A percentile compares a stretch with the other conserved stretches of the same genome.
phyloP scores from a whole-genome alignment of 2,888 invertebrate genomes.

The Protula sp. region DNA sequence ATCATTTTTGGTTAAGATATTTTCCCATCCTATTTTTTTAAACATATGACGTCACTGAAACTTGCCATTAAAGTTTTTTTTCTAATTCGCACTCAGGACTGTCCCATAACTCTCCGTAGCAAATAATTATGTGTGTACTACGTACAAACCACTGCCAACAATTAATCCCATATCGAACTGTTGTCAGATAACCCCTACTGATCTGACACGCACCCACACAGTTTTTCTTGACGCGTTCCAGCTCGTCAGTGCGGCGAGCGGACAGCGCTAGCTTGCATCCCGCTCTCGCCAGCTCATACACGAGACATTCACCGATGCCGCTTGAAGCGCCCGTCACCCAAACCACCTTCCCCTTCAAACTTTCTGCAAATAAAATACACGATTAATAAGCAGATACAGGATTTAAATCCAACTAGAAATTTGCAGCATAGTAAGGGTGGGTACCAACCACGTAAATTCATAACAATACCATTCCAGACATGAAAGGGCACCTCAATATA shows the following conservation, averaged over 20 bases:
- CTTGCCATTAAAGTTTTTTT: too few relatives aligned
- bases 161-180: too few relatives aligned
- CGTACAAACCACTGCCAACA: too few relatives aligned
- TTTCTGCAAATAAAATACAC: slow-evolving; percentile 47
- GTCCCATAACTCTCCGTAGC: too few relatives aligned
- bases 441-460: neutral
- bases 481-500: too few relatives aligned
- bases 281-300: slow-evolving; percentile 62
- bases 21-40: too few relatives aligned
- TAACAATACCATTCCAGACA: too few relatives aligned
- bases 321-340: slow-evolving; percentile 82
- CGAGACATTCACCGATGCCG: slow-evolving; percentile 73
- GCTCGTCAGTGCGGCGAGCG: slow-evolving; percentile 63
- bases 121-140: too few relatives aligned
- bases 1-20: too few relatives aligned
- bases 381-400: neutral
- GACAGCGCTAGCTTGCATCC: slow-evolving; percentile 67
- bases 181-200: too few relatives aligned
- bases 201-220: slow-evolving; percentile 58
- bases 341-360: slow-evolving; percentile 66
- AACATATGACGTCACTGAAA: too few relatives aligned
- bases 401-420: neutral
- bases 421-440: neutral
- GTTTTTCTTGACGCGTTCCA: slow-evolving; percentile 64
- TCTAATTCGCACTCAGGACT: too few relatives aligned